phyloP scores from a whole-genome alignment of 2,113 vertebrate genomes.

The Corvus cornix region DNA sequence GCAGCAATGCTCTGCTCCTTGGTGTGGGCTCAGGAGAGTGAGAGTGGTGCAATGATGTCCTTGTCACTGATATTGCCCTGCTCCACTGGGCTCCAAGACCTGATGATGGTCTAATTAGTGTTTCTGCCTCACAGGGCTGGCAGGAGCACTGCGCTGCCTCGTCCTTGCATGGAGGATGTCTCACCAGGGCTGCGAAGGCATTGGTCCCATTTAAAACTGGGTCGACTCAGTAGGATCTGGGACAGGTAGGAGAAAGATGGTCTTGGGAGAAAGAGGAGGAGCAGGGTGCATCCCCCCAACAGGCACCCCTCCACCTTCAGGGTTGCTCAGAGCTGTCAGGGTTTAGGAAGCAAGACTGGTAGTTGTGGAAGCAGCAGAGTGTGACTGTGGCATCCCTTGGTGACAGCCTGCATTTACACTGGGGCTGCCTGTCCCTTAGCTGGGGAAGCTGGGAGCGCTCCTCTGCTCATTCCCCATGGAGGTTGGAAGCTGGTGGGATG shows the following conservation, averaged over 20 bases:
- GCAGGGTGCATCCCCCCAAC: background rate
- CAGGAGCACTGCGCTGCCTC: rapidly evolving
- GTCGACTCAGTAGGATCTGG: background rate
- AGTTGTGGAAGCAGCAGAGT: background rate
- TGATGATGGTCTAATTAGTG: background rate
- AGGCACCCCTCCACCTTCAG: background rate
- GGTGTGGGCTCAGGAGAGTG: background rate
- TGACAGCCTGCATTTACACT: background rate
- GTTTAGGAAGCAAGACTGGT: background rate
- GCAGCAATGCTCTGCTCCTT: background rate
- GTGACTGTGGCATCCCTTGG: rapidly evolving
- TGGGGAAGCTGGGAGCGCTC: rapidly evolving
- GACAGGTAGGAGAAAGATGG: background rate
- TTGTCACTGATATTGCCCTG: background rate
- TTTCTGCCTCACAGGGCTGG: background rate
- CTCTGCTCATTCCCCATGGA: background rate
- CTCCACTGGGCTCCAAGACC: background rate
- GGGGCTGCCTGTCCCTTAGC: too few relatives aligned
- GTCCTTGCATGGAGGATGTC: background rate
- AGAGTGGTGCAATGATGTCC: background rate
- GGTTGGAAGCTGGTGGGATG: background rate
- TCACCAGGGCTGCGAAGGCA: background rate
- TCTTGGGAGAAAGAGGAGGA: background rate
- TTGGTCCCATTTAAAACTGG: slow-evolving; percentile 17
- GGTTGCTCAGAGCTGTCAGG: background rate